Evolutionary conservation across 2,113 vertebrate genomes (phyloP).

Genomic region (Hemichromis elongatus): DNA sequence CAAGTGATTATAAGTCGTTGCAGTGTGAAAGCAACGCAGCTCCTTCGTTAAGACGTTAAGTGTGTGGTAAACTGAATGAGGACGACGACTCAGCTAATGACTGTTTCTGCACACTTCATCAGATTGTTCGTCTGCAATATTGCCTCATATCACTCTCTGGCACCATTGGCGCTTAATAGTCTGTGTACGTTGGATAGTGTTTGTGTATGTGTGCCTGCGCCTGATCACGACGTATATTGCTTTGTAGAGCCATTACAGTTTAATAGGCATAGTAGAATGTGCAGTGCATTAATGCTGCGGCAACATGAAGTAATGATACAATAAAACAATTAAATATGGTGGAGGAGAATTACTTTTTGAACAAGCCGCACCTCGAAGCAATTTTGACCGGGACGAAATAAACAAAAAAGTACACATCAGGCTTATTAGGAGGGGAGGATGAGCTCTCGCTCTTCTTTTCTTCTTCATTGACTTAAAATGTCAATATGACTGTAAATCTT

Average conservation of each 20-base stretch:
- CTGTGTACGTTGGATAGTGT: constrained; percentile 40
- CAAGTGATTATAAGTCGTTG: constrained; percentile 29
- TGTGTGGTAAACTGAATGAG: constrained; percentile 50
- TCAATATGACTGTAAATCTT: constrained; percentile 7
- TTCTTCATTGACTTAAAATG: not conserved
- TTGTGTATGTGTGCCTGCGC: constrained; percentile 14
- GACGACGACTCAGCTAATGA: constrained; percentile 55
- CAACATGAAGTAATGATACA: constrained; percentile 68
- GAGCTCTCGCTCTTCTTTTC: not conserved
- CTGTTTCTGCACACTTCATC: constrained; percentile 67
- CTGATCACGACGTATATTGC: constrained; percentile 46
- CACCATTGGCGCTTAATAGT: constrained; percentile 58
- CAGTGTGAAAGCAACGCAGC: not conserved
- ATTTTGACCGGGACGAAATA: constrained; percentile 50
- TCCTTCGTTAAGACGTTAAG: constrained; percentile 49
- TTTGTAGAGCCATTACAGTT: constrained; percentile 64
- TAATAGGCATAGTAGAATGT: constrained; percentile 67
- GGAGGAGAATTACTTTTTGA: constrained; percentile 64
- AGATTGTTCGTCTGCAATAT: constrained; percentile 56
- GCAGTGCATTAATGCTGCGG: constrained; percentile 53
- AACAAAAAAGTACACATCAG: constrained; percentile 52
- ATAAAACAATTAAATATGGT: constrained; percentile 73
- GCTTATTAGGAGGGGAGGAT: constrained; percentile 39
- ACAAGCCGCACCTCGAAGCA: constrained; percentile 55
- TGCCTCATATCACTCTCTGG: constrained; percentile 59